phyloP scores from a whole-genome alignment of 2,797 vertebrate genomes.

The Melanotaenia boesemani region DNA sequence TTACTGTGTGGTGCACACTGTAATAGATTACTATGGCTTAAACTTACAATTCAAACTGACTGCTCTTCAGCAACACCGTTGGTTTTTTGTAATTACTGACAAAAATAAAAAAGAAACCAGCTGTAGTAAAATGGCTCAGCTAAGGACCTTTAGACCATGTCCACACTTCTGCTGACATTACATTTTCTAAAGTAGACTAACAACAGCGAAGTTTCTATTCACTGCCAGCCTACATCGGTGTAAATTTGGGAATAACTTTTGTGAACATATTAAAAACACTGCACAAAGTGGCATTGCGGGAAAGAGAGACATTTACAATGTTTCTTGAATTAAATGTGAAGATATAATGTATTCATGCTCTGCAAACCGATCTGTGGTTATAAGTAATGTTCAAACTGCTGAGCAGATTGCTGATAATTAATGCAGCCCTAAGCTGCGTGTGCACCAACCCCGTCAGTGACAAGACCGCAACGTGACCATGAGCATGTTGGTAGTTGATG shows the following conservation, averaged over 20 bases:
- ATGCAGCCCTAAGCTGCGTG: slow-evolving; percentile 10
- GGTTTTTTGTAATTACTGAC: slow-evolving; percentile 4
- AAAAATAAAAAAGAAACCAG: neutral
- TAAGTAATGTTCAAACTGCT: slow-evolving; percentile 1
- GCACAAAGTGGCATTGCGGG: slow-evolving; percentile 7
- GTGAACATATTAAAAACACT: slow-evolving; percentile 14
- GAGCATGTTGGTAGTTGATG: neutral
- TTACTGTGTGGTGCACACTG: slow-evolving; percentile 14
- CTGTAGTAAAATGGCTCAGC: slow-evolving; percentile 1
- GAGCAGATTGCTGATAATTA: neutral
- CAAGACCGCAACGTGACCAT: slow-evolving; percentile 1
- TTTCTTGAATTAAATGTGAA: slow-evolving; percentile 18
- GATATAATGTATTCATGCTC: neutral
- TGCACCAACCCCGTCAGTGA: slow-evolving; percentile 6
- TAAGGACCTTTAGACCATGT: slow-evolving; percentile 9
- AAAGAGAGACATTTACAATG: slow-evolving; percentile 5
- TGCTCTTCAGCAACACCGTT: slow-evolving; percentile 16
- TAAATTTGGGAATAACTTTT: slow-evolving; percentile 15
- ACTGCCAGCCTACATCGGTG: slow-evolving; percentile 15
- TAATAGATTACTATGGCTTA: slow-evolving; percentile 7
- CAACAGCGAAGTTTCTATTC: neutral
- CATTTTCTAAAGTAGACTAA: neutral
- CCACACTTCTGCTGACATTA: neutral
- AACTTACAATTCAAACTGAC: slow-evolving; percentile 16
- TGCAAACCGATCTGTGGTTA: slow-evolving; percentile 9